These are phyloP conservation scores for Diadema setosum DNA, from an alignment of 35 echinoderm and acorn worm genomes.

Conservation along the genomic window DNA sequence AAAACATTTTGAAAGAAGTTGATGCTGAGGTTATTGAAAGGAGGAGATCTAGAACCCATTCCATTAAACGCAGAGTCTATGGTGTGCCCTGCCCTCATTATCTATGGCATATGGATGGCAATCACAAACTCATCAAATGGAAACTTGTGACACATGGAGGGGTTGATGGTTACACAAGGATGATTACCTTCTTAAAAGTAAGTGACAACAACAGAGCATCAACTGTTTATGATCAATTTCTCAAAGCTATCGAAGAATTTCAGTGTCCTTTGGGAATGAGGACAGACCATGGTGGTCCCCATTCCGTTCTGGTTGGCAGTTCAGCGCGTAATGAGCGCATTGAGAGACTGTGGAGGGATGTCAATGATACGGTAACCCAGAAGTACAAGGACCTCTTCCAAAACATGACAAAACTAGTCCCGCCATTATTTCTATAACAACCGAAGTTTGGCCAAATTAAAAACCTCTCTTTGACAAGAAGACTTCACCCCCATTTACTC, in stretches of 20 bases:
- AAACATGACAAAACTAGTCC: neutral
- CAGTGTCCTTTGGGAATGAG: neutral
- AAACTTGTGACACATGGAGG: slow-evolving; percentile 25
- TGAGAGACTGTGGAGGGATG: slow-evolving; percentile 74
- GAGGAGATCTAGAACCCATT: neutral
- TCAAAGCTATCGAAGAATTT: neutral
- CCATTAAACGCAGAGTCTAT: neutral
- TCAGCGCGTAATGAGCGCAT: slow-evolving; percentile 65
- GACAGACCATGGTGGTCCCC: neutral
- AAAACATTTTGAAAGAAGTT: neutral
- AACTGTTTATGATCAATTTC: slow-evolving; percentile 1
- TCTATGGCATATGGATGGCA: slow-evolving; percentile 60
- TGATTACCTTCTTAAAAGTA: slow-evolving; percentile 1
- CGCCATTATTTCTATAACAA: no score
- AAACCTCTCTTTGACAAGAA: no score
- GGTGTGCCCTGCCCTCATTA: neutral
- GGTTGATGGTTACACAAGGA: neutral
- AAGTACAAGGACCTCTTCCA: neutral
- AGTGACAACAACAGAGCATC: neutral
- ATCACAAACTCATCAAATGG: slow-evolving; percentile 38
- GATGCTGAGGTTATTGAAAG: slow-evolving; percentile 32
- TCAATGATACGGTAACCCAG: slow-evolving; percentile 16
- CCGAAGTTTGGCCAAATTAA: no score
- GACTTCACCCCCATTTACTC: no score
- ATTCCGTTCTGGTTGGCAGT: neutral